Base-by-base conservation (phyloP, 2,797 vertebrate species). In the Australoheros facetus region DNA sequence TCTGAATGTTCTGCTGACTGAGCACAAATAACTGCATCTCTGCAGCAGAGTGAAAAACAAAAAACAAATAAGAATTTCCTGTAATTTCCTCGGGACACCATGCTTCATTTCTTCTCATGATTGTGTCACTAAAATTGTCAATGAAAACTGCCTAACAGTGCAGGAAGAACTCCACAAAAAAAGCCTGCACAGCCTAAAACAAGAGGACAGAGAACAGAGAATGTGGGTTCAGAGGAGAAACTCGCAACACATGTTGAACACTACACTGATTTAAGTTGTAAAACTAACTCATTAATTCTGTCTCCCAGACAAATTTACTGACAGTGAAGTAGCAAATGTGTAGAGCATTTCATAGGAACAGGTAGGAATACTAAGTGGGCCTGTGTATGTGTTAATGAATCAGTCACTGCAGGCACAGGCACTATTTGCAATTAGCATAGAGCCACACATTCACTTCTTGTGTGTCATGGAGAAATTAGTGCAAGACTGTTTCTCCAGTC, bases 101-200 rank as follows among this genome's bases (percentile, higher is more conserved):
- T 83, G 91, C 83, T 91, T 92, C 91, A 93, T 93, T 94, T 93
- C 87, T 77, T 86, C 81, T 81, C 80, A 83, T 92, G 87, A 93
- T 93, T 93, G 86, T 82, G 74, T 81, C 51, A 75, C 87, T 81
- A 80, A 88, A 88, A 90, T 88, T 91, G 90, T 91, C 86, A 91
- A 81, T 90, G 91, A 86, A 87, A 78, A 79, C 39, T 69, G 71
- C 82, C 75, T 78, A 76, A 85, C 77, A 79, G 82, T 58, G 70
- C 54, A 66, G 56, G 78, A 59, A 78, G 39, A 51, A 85, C 54
- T 72, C 28, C 42, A 53, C 9, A 23, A 75, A 59, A 75, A 30
- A 32, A 37, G 23, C 60, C 56, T 1, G 10, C 16, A 32, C 73
- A 73, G 69, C 39, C 74, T 72, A 34, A 76, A 70, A 81, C 84